Base-by-base conservation (phyloP, 2,113 vertebrate species). In the Tachysurus vachellii region DNA sequence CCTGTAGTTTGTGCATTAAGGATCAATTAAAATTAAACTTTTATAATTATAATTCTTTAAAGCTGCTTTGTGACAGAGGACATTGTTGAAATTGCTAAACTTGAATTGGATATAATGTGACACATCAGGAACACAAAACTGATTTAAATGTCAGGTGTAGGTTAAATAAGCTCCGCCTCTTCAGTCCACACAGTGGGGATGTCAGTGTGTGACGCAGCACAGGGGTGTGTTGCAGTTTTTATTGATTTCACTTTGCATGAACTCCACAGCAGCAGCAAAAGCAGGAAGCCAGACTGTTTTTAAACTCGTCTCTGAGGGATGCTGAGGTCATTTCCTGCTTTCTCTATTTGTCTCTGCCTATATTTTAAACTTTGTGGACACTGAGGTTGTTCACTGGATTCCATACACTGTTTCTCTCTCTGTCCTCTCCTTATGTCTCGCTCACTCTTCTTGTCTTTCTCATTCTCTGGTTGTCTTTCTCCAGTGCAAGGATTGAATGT, bases 261-360 rank as follows among this genome's bases (percentile, higher is more conserved):
- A 59, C 28, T 57, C 79, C 79, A 59, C 79, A 81, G 54, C 50
- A 77, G 50, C 75, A 54, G 47, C 75, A 6, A 9, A 31, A 81
- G 31, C 56, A 61, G 79, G 79, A 61, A 61, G 19, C 59, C 54
- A 12, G 79, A 21, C 79, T 80, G 79, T 80, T 80, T 80, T 80
- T 80, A 80, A 80, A 80, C 79, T 61, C 12, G 31, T 81, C 44
- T 77, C 79, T 61, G 31, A 61, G 79, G 79, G 79, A 81, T 31
- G 16, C 31, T 61, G 79, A 81, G 79, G 56, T 81, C 79, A 81
- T 61, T 81, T 81, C 56, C 79, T 81, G 79, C 79, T 61, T 80
- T 81, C 79, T 77, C 50, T 77, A 28, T 81, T 81, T 61, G 31
- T 81, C 56, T 80, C 54, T 2, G 26, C 12, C 21, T 16, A 16